phyloP scores from a whole-genome alignment of 1,140 invertebrate genomes.

The Saxidomus purpurata region DNA sequence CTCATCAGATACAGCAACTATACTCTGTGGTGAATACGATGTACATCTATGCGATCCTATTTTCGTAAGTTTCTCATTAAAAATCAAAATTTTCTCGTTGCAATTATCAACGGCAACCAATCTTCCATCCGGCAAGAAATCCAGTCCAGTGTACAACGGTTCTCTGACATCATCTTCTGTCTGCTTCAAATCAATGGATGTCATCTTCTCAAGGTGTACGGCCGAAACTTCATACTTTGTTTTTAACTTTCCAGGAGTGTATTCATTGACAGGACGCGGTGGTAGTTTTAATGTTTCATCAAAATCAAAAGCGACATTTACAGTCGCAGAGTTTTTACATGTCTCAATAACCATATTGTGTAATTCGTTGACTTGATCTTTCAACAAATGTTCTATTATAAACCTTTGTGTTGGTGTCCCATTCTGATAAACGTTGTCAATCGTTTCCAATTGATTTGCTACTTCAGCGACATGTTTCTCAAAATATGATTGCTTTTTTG shows the following conservation, averaged over 20 bases:
- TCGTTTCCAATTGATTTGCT: not conserved
- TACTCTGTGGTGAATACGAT: not conserved
- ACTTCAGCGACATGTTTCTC: not conserved
- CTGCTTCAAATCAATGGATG: not conserved
- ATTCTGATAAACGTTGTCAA: not conserved
- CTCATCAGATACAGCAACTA: not conserved
- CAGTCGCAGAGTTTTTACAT: not conserved
- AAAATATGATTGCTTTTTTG: not conserved
- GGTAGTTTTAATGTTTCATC: too few species aligned
- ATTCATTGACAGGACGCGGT: too few species aligned
- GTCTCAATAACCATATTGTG: not conserved
- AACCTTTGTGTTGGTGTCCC: not conserved
- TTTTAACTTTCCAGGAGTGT: too few species aligned
- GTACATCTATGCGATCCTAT: not conserved
- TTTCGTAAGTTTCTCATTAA: not conserved
- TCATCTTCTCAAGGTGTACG: too few species aligned
- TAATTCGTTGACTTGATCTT: not conserved
- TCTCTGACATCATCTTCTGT: too few species aligned
- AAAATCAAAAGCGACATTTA: too few species aligned
- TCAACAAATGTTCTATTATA: not conserved
- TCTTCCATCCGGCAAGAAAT: constrained; percentile 29
- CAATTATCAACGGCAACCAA: constrained; percentile 28
- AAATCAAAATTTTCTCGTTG: not conserved
- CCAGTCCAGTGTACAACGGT: too few species aligned
- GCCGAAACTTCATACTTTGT: too few species aligned